A percentile compares a stretch with the other conserved stretches of the same genome.
phyloP scores from a whole-genome alignment of 2,113 vertebrate species.

The Opisthocomus hoazin region DNA sequence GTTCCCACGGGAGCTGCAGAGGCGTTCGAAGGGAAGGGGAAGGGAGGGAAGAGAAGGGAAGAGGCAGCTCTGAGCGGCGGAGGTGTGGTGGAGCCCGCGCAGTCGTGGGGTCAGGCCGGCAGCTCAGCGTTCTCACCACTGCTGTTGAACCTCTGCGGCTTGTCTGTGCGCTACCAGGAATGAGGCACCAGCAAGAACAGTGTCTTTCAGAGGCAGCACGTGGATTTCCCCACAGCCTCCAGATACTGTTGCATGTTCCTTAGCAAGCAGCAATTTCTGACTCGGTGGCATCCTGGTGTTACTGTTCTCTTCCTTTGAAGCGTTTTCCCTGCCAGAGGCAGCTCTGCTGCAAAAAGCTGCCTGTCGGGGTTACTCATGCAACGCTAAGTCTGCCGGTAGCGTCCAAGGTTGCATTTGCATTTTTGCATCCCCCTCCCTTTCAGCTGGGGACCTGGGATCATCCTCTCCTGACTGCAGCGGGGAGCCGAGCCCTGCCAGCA shows the following conservation, averaged over 20 bases:
- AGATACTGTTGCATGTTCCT: background rate
- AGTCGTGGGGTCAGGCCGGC: background rate
- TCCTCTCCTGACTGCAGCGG: background rate
- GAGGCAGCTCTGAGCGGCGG: background rate
- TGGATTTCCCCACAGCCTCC: background rate
- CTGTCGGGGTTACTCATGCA: background rate
- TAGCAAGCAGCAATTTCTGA: background rate
- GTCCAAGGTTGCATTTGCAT: background rate
- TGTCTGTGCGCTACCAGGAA: background rate
- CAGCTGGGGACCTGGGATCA: background rate
- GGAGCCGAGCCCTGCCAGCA: background rate
- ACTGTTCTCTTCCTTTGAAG: background rate
- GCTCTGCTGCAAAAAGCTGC: background rate
- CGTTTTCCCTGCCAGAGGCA: background rate
- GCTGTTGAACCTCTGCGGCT: background rate
- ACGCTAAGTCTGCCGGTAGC: background rate
- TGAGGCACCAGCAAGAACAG: background rate
- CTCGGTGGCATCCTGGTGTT: background rate
- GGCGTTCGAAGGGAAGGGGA: background rate
- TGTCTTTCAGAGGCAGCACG: background rate
- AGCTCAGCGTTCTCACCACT: background rate
- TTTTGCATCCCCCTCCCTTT: background rate
- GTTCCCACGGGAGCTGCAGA: background rate
- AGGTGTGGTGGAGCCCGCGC: background rate
- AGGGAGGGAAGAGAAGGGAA: background rate